Evolutionary conservation across 23 tunicate genomes (phyloP).

Genomic region (Halocynthia aurantium): DNA sequence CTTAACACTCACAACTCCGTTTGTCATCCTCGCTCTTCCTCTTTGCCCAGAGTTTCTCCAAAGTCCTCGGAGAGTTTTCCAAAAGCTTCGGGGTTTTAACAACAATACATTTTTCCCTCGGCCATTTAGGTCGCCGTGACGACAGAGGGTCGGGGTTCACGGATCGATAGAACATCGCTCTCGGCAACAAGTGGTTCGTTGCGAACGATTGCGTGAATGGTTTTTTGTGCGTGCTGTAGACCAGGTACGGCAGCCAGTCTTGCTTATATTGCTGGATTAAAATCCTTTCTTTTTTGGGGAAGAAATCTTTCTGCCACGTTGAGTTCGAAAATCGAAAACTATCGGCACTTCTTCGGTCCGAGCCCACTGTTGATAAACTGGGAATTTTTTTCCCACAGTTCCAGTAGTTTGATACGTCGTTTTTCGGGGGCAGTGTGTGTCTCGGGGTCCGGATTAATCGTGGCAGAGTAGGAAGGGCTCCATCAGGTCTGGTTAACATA

Average conservation of each 20-base stretch:
- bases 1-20: too few species aligned
- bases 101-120: constrained; percentile 27
- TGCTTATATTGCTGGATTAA: background rate
- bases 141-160: constrained; percentile 11
- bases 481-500: too few species aligned
- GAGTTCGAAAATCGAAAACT: too few species aligned
- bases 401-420: too few species aligned
- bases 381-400: too few species aligned
- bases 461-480: too few species aligned
- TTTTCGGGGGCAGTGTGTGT: too few species aligned
- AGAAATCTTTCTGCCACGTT: too few species aligned
- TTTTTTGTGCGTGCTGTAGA: background rate
- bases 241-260: constrained; percentile 9
- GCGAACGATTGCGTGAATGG: constrained; percentile 38
- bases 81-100: constrained; percentile 58
- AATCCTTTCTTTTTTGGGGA: background rate
- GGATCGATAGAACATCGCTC: constrained; percentile 40
- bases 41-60: constrained; percentile 36
- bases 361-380: too few species aligned
- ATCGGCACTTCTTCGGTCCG: too few species aligned
- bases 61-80: constrained; percentile 37
- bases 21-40: background rate
- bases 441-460: too few species aligned
- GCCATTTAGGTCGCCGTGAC: constrained; percentile 39
- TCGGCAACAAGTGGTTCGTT: constrained; percentile 36